Evolutionary conservation across 2,888 invertebrate species (phyloP).

Genomic region (Dasypogon diadema): DNA sequence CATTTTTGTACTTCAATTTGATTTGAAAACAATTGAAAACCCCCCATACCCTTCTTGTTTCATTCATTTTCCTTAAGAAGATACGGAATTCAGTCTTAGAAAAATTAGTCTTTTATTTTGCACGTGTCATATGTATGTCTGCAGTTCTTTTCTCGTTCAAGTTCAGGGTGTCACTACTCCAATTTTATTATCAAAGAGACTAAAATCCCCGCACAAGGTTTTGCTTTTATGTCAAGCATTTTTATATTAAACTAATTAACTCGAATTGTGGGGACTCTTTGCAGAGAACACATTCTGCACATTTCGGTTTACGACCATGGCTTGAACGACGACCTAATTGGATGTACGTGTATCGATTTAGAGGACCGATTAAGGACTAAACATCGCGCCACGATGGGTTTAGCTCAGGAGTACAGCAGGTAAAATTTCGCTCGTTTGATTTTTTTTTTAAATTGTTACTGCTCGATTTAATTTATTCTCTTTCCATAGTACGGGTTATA

Average conservation of each 20-base stretch:
- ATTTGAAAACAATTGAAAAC: too few relatives aligned
- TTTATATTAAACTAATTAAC: slow-evolving; percentile 10
- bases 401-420: slow-evolving; percentile 78
- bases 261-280: slow-evolving; percentile 65
- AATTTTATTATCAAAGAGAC: slow-evolving; percentile 25
- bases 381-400: slow-evolving; percentile 83
- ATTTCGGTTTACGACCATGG: slow-evolving; percentile 85
- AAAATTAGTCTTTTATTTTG: too few relatives aligned
- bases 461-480: neutral
- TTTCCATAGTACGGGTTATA: slow-evolving; percentile 75
- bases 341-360: slow-evolving; percentile 85
- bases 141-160: too few relatives aligned
- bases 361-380: slow-evolving; percentile 87
- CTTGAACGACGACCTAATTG: slow-evolving; percentile 82
- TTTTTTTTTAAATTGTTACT: neutral
- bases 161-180: neutral
- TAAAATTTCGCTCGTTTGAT: slow-evolving; percentile 63
- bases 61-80: too few relatives aligned
- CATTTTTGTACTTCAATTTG: too few relatives aligned
- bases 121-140: too few relatives aligned
- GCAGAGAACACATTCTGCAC: slow-evolving; percentile 79
- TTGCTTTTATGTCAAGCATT: neutral
- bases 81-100: too few relatives aligned
- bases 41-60: too few relatives aligned
- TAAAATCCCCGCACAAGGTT: neutral